These are phyloP conservation scores for Agrotis exclamationis DNA, from an alignment of 2,888 invertebrate genomes.

Conservation along the genomic window DNA sequence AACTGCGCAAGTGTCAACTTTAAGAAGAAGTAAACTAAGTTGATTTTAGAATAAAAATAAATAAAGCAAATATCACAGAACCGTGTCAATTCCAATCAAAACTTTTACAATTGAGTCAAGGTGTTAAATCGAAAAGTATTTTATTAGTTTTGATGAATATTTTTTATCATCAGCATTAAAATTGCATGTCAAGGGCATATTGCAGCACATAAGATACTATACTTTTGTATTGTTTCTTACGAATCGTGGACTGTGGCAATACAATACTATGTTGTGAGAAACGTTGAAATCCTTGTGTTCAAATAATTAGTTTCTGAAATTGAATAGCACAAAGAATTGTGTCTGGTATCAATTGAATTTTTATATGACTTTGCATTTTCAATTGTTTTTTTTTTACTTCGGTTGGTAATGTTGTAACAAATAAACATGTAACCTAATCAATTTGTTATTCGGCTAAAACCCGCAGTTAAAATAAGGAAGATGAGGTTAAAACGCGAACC, in stretches of 20 bases:
- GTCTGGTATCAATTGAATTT: slow-evolving; percentile 35
- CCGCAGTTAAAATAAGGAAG: slow-evolving; percentile 7
- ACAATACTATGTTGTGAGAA: slow-evolving; percentile 46
- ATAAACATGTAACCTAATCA: slow-evolving; percentile 17
- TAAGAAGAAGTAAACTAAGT: background rate
- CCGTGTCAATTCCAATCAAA: slow-evolving; percentile 10
- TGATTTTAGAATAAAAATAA: slow-evolving; percentile 4
- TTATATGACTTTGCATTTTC: slow-evolving; percentile 30
- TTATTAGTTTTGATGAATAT: slow-evolving; percentile 36
- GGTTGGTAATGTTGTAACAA: background rate
- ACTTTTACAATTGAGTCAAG: slow-evolving; percentile 17
- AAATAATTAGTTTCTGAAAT: slow-evolving; percentile 56
- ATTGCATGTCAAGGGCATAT: slow-evolving; percentile 57
- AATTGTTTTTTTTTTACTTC: background rate
- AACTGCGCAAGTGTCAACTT: slow-evolving; percentile 15
- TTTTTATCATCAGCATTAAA: slow-evolving; percentile 37
- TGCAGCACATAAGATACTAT: slow-evolving; percentile 51
- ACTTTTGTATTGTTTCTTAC: slow-evolving; percentile 38
- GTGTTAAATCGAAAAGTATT: slow-evolving; percentile 7
- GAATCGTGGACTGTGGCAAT: slow-evolving; percentile 22
- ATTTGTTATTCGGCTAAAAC: slow-evolving; percentile 14
- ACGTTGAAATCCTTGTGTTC: slow-evolving; percentile 49
- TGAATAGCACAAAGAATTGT: slow-evolving; percentile 42
- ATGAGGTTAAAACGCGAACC: slow-evolving; percentile 22
- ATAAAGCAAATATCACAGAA: slow-evolving; percentile 5